A percentile compares a stretch with the other conserved stretches of the same genome.
Evolutionary conservation across 2,888 invertebrate genomes (phyloP).

Genomic region (Drosophila neotestacea): DNA sequence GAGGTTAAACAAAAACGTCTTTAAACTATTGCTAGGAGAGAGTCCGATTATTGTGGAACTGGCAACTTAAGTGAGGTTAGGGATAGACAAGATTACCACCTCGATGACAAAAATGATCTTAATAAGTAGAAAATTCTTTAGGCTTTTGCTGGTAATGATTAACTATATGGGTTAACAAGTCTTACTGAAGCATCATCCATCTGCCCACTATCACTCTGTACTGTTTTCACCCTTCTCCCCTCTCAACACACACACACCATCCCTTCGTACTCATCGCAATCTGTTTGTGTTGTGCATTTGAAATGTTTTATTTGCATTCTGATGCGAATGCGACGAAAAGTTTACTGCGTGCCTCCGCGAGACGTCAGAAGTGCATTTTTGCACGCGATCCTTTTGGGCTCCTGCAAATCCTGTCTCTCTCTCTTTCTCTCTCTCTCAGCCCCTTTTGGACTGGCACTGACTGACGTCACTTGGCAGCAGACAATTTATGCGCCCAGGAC

Average conservation of each 20-base stretch:
- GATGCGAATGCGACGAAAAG: conserved; percentile 81
- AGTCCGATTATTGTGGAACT: too few species aligned
- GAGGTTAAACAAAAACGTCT: not conserved
- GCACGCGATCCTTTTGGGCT: conserved; percentile 77
- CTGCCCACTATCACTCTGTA: conserved; percentile 6
- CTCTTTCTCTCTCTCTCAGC: conserved; percentile 7
- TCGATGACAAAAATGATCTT: not conserved
- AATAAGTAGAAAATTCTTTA: not conserved
- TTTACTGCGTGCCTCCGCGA: conserved; percentile 53
- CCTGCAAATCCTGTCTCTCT: conserved; percentile 43
- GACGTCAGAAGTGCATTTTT: conserved; percentile 79
- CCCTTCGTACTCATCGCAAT: conserved; percentile 19
- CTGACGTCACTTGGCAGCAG: conserved; percentile 71
- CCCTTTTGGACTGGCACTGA: conserved; percentile 41
- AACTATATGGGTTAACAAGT: not conserved
- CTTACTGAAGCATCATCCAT: not conserved
- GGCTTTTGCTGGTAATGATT: not conserved
- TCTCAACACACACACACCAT: too few species aligned
- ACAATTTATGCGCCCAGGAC: conserved; percentile 70
- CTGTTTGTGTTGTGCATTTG: conserved; percentile 64
- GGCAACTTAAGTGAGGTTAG: too few species aligned
- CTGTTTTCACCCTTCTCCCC: not conserved
- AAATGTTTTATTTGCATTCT: conserved; percentile 81
- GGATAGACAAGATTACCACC: not conserved
- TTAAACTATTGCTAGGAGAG: too few species aligned